Base-by-base conservation (phyloP, 2,888 invertebrate genomes). In the Oxystoma pomonae region DNA sequence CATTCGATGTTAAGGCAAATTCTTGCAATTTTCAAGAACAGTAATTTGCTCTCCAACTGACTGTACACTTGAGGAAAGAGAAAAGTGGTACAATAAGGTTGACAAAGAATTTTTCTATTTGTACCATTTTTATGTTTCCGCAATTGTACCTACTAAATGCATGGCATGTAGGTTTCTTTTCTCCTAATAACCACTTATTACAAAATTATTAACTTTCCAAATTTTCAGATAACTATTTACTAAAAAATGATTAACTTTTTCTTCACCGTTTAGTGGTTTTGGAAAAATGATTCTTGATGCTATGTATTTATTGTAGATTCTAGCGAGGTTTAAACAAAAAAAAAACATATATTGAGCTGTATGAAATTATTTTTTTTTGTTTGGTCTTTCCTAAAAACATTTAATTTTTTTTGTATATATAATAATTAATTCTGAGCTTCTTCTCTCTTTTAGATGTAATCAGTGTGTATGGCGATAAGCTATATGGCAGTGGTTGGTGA, bases 391-490 rank as follows among this genome's bases (percentile, higher is more conserved):
- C 63, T n/a, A n/a, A n/a, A n/a, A n/a, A n/a, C 12, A 12, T 35
- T 35, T 35, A 7, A 12, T 35, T 12, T 35, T 35, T 35, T 35
- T 35, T 35, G 73, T 69, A 68, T 67, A 65, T 68, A 71, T 63
- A 68, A 70, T 68, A 70, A 62, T 68, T 67, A 65, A 68, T 35
- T 35, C 12, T 7, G 12, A 3, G 35, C 35, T 35, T 67, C 35
- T 35, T 66, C 70, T 70, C 72, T 77, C 84, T 89, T 90, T 86
- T 89, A 90, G 90, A 89, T 90, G 90, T 89, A 90, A 90, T 89
- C 90, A 90, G 86, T 90, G 90, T 89, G 88, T 90, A 86, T 90
- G 90, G 90, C 89, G 90, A 88, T 90, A 90, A 88, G 84, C 78
- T 79, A 76, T 83, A 82, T 81, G 35, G 5, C 35, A 35, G 35